Base-by-base conservation (phyloP, 2,888 invertebrate species). In the Drosophila siamana region DNA sequence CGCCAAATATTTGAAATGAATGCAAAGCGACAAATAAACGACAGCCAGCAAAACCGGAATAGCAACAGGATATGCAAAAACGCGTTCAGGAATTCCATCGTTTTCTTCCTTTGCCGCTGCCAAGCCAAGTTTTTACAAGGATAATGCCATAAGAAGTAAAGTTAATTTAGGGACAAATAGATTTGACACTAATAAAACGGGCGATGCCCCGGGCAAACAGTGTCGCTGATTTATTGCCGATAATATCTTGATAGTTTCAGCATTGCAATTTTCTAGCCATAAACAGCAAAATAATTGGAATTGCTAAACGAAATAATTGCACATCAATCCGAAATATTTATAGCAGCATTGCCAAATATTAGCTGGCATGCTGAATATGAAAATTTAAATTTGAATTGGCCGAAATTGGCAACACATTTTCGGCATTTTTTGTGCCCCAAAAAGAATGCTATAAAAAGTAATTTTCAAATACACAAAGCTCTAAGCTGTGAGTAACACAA, bases 1-100 rank as follows among this genome's bases (percentile, higher is more conserved):
- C 77, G 82, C 71, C 71, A 83, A 85, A 85, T 85, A 80, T 85
- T 83, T 74, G 80, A 71, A 82, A 83, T 82, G 63, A 82, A 85
- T 82, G 80, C 86, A 86, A 86, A 84, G 65, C 78, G 81, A 56
- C 73, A 77, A 83, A 69, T 76, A 82, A 84, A 67, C 74, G 73
- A 85, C 72, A 75, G 69, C 41, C 46, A 69, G 69, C 71, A 57
- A 46, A 57, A 46, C 44, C 57, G 63, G 66, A 69, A 59, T 64
- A 78, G 69, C 54, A 68, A 60, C 70, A 73, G 71, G 65, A 66
- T 69, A 78, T 74, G 76, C 81, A 75, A 79, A 75, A 75, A 62
- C 56, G 61, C 61, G 59, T 50, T 56, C 54, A 74, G 69, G 67
- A 63, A 81, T 69, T 68, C 62, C 52, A 52, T 7, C 36, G 36